These are phyloP conservation scores for Sternarchorhynchus goeldii DNA, from an alignment of 2,797 vertebrate genomes.

Conservation along the genomic window DNA sequence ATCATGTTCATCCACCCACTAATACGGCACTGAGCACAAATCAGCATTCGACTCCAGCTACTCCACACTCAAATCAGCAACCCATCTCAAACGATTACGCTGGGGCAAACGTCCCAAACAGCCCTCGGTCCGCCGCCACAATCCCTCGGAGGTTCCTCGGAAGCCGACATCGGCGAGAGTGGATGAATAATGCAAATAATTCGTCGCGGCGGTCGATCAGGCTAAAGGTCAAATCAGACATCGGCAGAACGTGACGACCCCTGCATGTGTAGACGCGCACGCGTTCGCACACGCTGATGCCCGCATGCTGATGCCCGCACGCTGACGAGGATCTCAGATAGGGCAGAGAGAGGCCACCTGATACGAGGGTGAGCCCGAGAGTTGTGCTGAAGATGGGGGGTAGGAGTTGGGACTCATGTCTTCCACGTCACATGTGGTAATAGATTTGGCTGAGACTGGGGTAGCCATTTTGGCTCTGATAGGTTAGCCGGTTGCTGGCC, in stretches of 20 bases:
- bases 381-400: neutral
- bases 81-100: constrained; percentile 21
- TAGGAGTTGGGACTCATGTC: constrained; percentile 24
- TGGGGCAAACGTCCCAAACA: constrained; percentile 18
- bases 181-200: constrained; percentile 26
- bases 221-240: constrained; percentile 24
- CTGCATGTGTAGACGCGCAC: neutral
- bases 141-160: constrained; percentile 21
- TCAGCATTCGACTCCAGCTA: constrained; percentile 14
- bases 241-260: neutral
- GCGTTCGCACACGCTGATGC: neutral
- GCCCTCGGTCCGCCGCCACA: constrained; percentile 13
- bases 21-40: constrained; percentile 13
- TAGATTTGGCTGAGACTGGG: constrained; percentile 40
- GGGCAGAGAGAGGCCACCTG: neutral
- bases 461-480: constrained; percentile 53
- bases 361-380: constrained; percentile 23
- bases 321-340: neutral
- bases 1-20: neutral
- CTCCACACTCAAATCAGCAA: constrained; percentile 1
- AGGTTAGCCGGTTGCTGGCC: constrained; percentile 22
- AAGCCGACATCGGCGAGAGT: constrained; percentile 12
- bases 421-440: constrained; percentile 32
- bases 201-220: neutral
- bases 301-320: constrained; percentile 26